Evolutionary conservation across 2,113 vertebrate genomes (phyloP), one percentile per base, ranked within the genome.

Genomic region (Tympanuchus pallidicinctus): DNA sequence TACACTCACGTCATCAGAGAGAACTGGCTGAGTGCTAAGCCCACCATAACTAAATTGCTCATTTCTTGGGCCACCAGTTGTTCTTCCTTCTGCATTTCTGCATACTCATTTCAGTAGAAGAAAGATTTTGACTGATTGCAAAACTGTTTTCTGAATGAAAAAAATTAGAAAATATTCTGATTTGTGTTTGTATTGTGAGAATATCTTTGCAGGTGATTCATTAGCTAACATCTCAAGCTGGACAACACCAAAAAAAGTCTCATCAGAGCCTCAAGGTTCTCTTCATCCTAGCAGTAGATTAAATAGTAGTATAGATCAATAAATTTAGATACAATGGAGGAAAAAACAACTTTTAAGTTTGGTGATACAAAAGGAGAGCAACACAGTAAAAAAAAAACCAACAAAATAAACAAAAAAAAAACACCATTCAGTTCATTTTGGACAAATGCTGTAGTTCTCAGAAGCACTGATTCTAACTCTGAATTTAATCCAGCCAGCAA

Each of bases 31-130:
- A 38, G 48, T 13, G 13, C 66, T 27, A 61, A 42, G 30, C 64
- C 47, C 24, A 40, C 73, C 25, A 30, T 30, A 73, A 40, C 15
- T 45, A 6, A 89, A 27, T 34, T 86, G 34, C 45, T 86, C 2
- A 0, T 64, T 84, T 40, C 57, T 54, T 71, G 20, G 36, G 34
- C 11, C 40, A 30, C n/a, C 0, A 1, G 10, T 74, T 81, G 14
- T 42, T 30, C 28, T 56, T 34, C 13, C 65, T 84, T 42, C 43
- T 78, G 24, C 64, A 13, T 66, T 76, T 69, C 50, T 36, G 7
- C 4, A 3, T 21, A 21, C 12, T 34, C 0, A 0, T 3, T 22
- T 56, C 12, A 48, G 34, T 34, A 30, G n/a, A 77, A 77, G 60
- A 65, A 76, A 61, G 5, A n/a, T 75, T 88, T 82, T 65, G 28